phyloP scores from a whole-genome alignment of 2,797 vertebrate genomes.

The Characodon lateralis region DNA sequence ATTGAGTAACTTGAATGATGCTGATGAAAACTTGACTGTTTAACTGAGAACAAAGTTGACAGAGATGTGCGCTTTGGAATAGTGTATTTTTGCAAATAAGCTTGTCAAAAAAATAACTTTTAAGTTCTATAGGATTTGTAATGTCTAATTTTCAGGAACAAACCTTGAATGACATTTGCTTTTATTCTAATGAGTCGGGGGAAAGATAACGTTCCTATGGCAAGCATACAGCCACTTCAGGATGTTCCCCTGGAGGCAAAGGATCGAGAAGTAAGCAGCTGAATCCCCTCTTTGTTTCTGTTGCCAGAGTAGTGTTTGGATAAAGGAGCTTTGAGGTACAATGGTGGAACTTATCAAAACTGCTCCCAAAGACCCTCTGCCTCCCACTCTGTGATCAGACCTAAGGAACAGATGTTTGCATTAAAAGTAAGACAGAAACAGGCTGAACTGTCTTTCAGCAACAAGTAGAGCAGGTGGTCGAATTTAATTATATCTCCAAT shows the following conservation, averaged over 20 bases:
- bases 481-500: slow-evolving; percentile 53
- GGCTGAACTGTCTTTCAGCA: slow-evolving; percentile 24
- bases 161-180: neutral
- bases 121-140: slow-evolving; percentile 7
- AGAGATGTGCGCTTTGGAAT: slow-evolving; percentile 28
- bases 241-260: slow-evolving; percentile 73
- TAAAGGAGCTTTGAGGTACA: slow-evolving; percentile 72
- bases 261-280: slow-evolving; percentile 58
- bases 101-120: slow-evolving; percentile 25
- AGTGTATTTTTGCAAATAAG: slow-evolving; percentile 24
- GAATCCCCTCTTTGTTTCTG: slow-evolving; percentile 79
- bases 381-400: slow-evolving; percentile 53
- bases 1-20: slow-evolving; percentile 34
- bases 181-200: slow-evolving; percentile 5
- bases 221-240: slow-evolving; percentile 59
- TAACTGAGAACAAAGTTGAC: slow-evolving; percentile 50
- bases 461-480: slow-evolving; percentile 34
- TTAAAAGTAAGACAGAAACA: neutral
- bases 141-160: neutral
- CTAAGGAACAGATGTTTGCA: slow-evolving; percentile 16
- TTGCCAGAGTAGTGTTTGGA: slow-evolving; percentile 76
- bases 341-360: slow-evolving; percentile 72
- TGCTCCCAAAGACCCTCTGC: slow-evolving; percentile 63
- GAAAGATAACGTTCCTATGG: slow-evolving; percentile 30
- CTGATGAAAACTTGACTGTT: slow-evolving; percentile 33